Percentiles rank a stretch among this genome's conserved stretches.
These are phyloP conservation scores for Nematolebias whitei DNA, from an alignment of 2,113 vertebrate species.

Conservation along the genomic window DNA sequence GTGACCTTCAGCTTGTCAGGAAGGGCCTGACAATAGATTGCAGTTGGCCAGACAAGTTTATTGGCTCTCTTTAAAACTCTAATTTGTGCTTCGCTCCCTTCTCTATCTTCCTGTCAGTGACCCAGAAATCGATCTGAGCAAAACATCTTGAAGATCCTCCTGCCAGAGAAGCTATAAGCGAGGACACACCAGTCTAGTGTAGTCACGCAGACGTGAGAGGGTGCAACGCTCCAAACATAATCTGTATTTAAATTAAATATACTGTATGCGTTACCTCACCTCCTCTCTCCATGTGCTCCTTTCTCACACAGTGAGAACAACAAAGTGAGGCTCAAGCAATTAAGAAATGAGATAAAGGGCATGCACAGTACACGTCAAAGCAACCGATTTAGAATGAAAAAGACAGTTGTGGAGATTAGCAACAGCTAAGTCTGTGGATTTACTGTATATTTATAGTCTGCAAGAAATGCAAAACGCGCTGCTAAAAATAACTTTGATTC, in stretches of 20 bases:
- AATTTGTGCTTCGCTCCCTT: neutral
- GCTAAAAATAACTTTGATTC: too few species aligned
- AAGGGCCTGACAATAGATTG: neutral
- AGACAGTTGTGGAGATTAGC: too few species aligned
- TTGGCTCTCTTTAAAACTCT: neutral
- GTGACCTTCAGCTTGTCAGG: neutral
- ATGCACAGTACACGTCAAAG: too few species aligned
- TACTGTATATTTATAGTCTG: too few species aligned
- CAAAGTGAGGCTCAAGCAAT: neutral
- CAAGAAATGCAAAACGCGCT: too few species aligned
- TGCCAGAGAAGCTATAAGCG: neutral
- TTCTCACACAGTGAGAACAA: neutral
- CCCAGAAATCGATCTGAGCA: neutral
- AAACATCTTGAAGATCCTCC: neutral
- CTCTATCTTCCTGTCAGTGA: neutral
- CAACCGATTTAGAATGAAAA: too few species aligned
- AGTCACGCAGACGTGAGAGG: neutral
- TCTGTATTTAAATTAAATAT: neutral
- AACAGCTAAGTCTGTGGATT: too few species aligned
- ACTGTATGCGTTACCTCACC: neutral
- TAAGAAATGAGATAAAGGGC: too few species aligned
- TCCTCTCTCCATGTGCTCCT: neutral
- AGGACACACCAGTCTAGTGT: neutral
- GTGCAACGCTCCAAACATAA: neutral
- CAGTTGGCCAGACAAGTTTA: neutral